Conservation (phyloP, 2,113 vertebrate species). For the Penelope pileata region DNA sequence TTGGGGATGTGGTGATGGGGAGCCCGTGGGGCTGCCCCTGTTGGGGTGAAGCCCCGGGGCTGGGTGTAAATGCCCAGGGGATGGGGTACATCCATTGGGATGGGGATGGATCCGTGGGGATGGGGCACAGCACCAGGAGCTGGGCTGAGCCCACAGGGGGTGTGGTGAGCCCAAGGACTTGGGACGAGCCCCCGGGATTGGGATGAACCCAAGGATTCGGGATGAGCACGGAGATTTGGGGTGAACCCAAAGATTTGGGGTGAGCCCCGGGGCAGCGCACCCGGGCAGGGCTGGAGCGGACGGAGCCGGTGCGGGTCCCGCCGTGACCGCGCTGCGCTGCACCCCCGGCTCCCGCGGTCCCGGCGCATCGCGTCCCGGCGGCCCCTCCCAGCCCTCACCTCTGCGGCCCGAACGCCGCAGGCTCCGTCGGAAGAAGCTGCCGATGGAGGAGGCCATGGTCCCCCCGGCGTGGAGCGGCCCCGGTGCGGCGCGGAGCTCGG, state of each 20-base stretch:
- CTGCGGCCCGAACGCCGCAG: neutral
- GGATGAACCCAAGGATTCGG: too few relatives aligned
- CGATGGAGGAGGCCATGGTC: conserved; percentile 55
- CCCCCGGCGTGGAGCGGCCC: neutral
- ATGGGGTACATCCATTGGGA: too few relatives aligned
- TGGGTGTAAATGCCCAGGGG: neutral
- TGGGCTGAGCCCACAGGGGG: neutral
- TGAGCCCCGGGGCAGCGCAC: neutral
- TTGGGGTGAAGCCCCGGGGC: neutral
- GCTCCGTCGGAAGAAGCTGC: conserved; percentile 65
- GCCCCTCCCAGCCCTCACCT: neutral
- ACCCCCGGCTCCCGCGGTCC: neutral
- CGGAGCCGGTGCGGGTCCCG: neutral
- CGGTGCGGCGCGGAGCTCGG: neutral
- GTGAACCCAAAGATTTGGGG: neutral
- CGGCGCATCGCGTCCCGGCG: neutral
- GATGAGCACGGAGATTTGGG: too few relatives aligned
- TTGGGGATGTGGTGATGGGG: rapidly evolving
- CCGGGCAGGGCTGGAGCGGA: neutral
- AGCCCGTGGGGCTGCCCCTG: neutral
- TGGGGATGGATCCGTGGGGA: neutral
- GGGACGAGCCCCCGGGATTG: neutral
- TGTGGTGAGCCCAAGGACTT: neutral
- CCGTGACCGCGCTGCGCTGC: neutral
- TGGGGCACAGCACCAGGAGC: too few relatives aligned